Conservation (phyloP, 2,888 invertebrate genomes). For the Cantharis rufa region DNA sequence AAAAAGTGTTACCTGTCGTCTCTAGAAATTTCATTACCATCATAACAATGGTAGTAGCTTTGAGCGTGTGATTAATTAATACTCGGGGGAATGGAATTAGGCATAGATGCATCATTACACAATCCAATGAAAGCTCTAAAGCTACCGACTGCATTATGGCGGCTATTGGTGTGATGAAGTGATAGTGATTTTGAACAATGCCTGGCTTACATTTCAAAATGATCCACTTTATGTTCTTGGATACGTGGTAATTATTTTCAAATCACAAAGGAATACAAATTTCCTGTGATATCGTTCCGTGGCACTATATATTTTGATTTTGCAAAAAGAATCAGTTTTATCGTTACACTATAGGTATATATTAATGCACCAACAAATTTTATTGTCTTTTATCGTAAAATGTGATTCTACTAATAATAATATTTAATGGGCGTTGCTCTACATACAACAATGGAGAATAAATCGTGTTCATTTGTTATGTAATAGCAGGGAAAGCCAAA, state of each 20-base stretch:
- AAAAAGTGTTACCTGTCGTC: neutral
- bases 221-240: neutral
- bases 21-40: neutral
- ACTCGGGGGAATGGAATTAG: conserved; percentile 2
- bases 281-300: neutral
- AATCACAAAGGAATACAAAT: neutral
- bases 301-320: neutral
- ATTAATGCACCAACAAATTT: neutral
- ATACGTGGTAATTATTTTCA: conserved; percentile 2
- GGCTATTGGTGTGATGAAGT: neutral
- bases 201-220: neutral
- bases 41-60: neutral
- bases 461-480: neutral
- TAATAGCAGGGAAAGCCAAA: neutral
- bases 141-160: neutral
- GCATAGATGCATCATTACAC: conserved; percentile 4
- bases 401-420: neutral
- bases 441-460: no score
- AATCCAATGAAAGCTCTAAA: conserved; percentile 4
- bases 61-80: conserved; percentile 7
- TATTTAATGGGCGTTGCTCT: neutral
- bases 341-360: no score
- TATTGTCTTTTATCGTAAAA: neutral
- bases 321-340: neutral
- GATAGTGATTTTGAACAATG: neutral